Evolutionary conservation across 2,113 vertebrate genomes (phyloP).

Genomic region (Protobothrops mucrosquamatus): DNA sequence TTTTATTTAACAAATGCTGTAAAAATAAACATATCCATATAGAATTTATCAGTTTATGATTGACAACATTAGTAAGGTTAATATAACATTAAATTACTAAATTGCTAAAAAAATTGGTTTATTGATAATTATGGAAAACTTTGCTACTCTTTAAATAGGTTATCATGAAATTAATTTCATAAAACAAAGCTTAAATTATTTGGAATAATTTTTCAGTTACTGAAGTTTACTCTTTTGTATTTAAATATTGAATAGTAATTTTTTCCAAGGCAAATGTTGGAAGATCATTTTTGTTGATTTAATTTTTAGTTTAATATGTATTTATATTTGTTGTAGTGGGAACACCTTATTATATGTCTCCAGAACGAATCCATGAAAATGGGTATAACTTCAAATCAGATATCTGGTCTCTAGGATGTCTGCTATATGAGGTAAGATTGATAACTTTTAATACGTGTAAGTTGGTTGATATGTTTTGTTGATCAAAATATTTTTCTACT

Average conservation of each 20-base stretch:
- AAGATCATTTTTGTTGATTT: not conserved
- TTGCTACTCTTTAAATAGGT: not conserved
- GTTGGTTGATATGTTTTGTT: not conserved
- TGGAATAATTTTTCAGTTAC: not conserved
- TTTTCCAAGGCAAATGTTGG: not conserved
- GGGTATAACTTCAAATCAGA: constrained; percentile 89
- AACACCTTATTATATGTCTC: constrained; percentile 86
- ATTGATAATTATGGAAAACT: not conserved
- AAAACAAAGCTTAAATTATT: not conserved
- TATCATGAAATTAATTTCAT: not conserved
- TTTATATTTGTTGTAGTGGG: constrained; percentile 75
- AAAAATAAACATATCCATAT: not conserved
- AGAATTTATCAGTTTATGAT: not conserved
- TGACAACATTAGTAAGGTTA: not conserved
- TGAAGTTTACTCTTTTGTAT: not conserved
- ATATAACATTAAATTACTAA: not conserved
- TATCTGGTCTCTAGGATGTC: constrained; percentile 81
- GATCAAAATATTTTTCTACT: not conserved
- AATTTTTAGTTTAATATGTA: constrained; percentile 20
- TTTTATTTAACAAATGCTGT: not conserved
- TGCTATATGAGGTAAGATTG: constrained; percentile 77
- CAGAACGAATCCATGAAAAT: constrained; percentile 85
- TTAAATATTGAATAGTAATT: not conserved
- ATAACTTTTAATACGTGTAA: constrained; percentile 34
- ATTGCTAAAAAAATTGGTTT: not conserved